Base-by-base conservation (phyloP, 2,888 invertebrate genomes). In the Philereme vetulata region DNA sequence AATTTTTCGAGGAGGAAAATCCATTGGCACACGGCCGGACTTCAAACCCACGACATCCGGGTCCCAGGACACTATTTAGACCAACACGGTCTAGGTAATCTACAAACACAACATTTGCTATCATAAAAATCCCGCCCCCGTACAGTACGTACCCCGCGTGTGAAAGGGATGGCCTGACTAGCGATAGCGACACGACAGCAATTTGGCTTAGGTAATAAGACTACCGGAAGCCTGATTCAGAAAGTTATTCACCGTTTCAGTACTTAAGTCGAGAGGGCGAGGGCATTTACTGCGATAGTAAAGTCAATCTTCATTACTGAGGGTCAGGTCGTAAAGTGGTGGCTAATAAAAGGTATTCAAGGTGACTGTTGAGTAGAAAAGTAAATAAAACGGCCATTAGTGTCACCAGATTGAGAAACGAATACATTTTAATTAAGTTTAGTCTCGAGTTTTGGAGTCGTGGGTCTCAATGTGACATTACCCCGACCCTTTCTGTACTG, bases 301-400 rank as follows among this genome's bases (percentile, higher is more conserved):
- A 81, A 77, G 80, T 76, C 84, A 82, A 76, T 84, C 81, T 79
- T 80, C 77, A 81, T 85, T 84, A 74, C 70, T 66, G 70, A 72
- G 68, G 66, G 67, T 59, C 59, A 52, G 60, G 61, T 51, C 48
- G 56, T 66, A 66, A 72, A 67, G 48, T 43, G 7, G 66, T 46
- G 58, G 72, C 72, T 76, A 75, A 78, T 75, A 65, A 71, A 75
- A 74, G 72, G 64, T 64, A 67, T 70, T 66, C 69, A 72, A 76
- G 72, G 75, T 72, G 64, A 65, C 60, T 59, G 43, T 36, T 56
- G 40, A 45, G 48, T 44, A 32, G 53, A 48, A 55, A 58, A 58
- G 45, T 50, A 56, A 62, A 64, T 65, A 60, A 63, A 64, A 65
- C 46, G 60, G 32, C 53, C 40, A 68, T 65, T 65, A 64, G 42